A percentile compares a stretch with the other conserved stretches of the same genome.
phyloP scores from a whole-genome alignment of 2,113 vertebrate species.

The Hippocampus zosterae region DNA sequence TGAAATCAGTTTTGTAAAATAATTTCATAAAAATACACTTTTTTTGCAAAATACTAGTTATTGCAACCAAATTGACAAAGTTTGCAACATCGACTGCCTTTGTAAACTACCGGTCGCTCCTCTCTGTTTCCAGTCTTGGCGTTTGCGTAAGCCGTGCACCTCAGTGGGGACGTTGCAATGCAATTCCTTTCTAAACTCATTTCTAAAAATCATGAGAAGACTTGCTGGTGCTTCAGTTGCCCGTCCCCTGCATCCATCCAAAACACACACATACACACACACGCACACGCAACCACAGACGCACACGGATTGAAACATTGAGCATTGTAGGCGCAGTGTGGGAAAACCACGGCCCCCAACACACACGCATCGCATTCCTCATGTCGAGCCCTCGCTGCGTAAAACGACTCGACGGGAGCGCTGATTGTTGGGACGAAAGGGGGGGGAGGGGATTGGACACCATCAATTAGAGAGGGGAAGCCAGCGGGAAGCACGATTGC shows the following conservation, averaged over 20 bases:
- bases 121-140: background rate
- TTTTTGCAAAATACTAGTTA: too few species aligned
- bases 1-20: too few species aligned
- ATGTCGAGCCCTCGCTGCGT: conserved; percentile 1
- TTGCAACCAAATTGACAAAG: too few species aligned
- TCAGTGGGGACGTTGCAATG: background rate
- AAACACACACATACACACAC: too few species aligned
- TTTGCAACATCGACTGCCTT: too few species aligned
- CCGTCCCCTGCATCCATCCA: background rate
- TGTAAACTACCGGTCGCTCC: too few species aligned
- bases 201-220: background rate
- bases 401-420: conserved; percentile 5
- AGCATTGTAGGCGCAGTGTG: conserved; percentile 10
- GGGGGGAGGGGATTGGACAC: background rate
- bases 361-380: background rate
- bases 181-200: background rate
- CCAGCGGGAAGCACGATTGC: background rate
- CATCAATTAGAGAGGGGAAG: background rate
- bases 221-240: background rate
- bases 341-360: background rate
- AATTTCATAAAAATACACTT: too few species aligned
- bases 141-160: background rate
- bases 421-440: background rate
- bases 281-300: too few species aligned
- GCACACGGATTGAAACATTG: background rate